phyloP scores from a whole-genome alignment of 2,888 invertebrate genomes.

The Drosophila peninsularis region DNA sequence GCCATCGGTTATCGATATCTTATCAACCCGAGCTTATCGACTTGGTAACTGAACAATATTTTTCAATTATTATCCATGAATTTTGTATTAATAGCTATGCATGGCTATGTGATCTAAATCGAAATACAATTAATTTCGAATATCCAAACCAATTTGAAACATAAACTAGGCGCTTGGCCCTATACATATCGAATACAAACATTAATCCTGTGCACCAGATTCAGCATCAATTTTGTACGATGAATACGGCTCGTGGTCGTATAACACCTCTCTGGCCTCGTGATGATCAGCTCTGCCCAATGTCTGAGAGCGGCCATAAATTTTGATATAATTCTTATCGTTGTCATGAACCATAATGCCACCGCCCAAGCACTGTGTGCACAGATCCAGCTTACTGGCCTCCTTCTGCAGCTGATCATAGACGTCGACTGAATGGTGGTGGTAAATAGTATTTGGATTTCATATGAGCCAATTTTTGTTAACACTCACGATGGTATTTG shows the following conservation, averaged over 20 bases:
- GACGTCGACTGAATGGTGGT: slow-evolving; percentile 39
- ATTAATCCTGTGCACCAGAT: slow-evolving; percentile 23
- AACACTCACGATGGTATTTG: slow-evolving; percentile 64
- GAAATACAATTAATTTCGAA: slow-evolving; percentile 5
- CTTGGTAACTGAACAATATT: background rate
- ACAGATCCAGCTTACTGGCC: slow-evolving; percentile 36
- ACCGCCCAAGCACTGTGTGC: slow-evolving; percentile 63
- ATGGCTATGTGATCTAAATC: background rate
- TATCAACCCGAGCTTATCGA: too few species aligned
- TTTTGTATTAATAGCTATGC: too few species aligned
- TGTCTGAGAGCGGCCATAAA: slow-evolving; percentile 54
- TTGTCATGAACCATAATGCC: slow-evolving; percentile 51
- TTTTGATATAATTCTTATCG: slow-evolving; percentile 48
- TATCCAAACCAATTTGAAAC: background rate
- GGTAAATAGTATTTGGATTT: background rate
- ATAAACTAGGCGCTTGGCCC: background rate
- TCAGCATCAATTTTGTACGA: slow-evolving; percentile 56
- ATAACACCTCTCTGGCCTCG: slow-evolving; percentile 38
- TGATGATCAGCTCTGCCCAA: slow-evolving; percentile 62
- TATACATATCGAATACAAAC: background rate
- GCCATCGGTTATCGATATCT: too few species aligned
- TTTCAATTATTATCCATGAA: background rate
- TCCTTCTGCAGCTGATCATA: slow-evolving; percentile 56
- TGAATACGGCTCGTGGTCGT: background rate
- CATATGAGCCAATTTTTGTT: background rate